Conservation (phyloP, 1,140 invertebrate species). For the Orius laevigatus region DNA sequence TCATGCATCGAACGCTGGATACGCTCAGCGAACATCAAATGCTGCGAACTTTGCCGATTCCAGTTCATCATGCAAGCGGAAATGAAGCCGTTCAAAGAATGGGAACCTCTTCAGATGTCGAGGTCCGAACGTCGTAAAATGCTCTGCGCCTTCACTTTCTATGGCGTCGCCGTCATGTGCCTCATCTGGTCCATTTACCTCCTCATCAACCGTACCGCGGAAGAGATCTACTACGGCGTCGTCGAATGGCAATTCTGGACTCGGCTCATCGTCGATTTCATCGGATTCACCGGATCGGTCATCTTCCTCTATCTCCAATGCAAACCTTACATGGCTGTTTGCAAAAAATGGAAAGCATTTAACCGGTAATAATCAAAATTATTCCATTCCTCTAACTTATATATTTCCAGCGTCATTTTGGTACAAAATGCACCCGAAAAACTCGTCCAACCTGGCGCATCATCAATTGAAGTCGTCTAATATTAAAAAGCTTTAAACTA, state of each 20-base stretch:
- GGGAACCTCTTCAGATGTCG: constrained; percentile 87
- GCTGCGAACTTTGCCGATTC: constrained; percentile 92
- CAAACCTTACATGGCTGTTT: constrained; percentile 81
- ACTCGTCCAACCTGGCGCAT: constrained; percentile 9
- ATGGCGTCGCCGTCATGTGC: constrained; percentile 82
- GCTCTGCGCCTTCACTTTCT: constrained; percentile 81
- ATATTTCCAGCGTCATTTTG: constrained; percentile 55
- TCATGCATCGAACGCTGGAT: constrained; percentile 92
- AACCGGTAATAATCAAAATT: constrained; percentile 49
- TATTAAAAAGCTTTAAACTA: too few relatives aligned
- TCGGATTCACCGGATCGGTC: constrained; percentile 82
- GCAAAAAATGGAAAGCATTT: constrained; percentile 79
- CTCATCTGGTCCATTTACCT: constrained; percentile 94
- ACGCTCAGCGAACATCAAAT: constrained; percentile 80
- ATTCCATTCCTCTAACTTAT: background rate
- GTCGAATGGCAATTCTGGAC: constrained; percentile 95
- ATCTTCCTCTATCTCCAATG: constrained; percentile 96
- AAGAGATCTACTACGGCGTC: constrained; percentile 64
- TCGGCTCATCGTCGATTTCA: constrained; percentile 85
- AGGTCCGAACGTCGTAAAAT: constrained; percentile 76
- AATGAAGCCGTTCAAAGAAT: constrained; percentile 88
- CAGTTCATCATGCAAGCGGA: constrained; percentile 92
- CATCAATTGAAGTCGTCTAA: too few relatives aligned
- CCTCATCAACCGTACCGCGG: constrained; percentile 81
- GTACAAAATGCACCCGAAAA: constrained; percentile 82